Evolutionary conservation across 1,140 invertebrate species (phyloP).

Genomic region (Sycophila sp.): DNA sequence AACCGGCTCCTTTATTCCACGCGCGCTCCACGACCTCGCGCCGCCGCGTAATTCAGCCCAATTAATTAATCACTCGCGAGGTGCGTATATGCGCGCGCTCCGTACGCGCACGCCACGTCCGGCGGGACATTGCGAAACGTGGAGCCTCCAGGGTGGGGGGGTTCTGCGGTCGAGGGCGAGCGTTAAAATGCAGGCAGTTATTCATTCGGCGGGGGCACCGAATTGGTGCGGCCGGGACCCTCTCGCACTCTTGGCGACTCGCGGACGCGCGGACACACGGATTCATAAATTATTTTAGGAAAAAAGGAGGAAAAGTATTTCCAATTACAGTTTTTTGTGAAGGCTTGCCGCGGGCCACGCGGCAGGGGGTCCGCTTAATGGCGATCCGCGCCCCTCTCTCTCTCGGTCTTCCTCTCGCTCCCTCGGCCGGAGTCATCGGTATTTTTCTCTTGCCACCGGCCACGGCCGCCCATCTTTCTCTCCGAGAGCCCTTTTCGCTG

Average conservation of each 20-base stretch:
- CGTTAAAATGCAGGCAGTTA: too few species aligned
- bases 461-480: not conserved
- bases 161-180: too few species aligned
- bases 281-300: slow-evolving; percentile 55
- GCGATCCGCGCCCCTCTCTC: slow-evolving; percentile 59
- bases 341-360: slow-evolving; percentile 64
- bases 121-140: slow-evolving; percentile 5
- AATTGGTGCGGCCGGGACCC: too few species aligned
- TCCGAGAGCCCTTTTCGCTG: not conserved
- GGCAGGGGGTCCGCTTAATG: slow-evolving; percentile 67
- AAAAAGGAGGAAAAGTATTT: slow-evolving; percentile 61
- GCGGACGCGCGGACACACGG: slow-evolving; percentile 12
- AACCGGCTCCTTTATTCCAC: slow-evolving; percentile 6
- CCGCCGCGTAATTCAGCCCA: not conserved
- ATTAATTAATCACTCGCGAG: slow-evolving; percentile 18
- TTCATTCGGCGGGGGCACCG: too few species aligned
- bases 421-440: slow-evolving; percentile 39
- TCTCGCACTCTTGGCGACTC: slow-evolving; percentile 11
- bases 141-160: not conserved
- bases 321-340: slow-evolving; percentile 65
- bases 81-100: not conserved
- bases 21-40: not conserved
- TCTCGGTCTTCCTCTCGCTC: slow-evolving; percentile 46
- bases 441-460: slow-evolving; percentile 8
- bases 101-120: not conserved